Percentiles rank a stretch among this genome's conserved stretches.
Evolutionary conservation across 2,888 invertebrate genomes (phyloP).

Genomic region (Cancer borealis): DNA sequence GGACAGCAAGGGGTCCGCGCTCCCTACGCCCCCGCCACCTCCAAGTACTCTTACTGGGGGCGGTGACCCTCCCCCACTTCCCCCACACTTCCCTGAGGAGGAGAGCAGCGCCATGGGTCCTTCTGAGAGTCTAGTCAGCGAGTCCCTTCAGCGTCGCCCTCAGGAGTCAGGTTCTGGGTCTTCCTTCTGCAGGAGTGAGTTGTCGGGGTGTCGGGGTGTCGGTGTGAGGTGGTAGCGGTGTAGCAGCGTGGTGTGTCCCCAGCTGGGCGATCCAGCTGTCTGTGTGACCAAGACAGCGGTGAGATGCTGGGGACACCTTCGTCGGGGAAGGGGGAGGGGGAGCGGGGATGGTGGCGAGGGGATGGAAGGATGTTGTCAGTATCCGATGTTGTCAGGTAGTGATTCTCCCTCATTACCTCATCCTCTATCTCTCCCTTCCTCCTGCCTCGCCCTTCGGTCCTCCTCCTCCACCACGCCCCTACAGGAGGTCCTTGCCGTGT

Average conservation of each 20-base stretch:
- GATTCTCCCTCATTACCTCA: background rate
- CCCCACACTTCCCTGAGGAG: constrained; percentile 63
- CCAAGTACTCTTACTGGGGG: constrained; percentile 35
- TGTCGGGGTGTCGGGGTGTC: background rate
- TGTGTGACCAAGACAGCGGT: background rate
- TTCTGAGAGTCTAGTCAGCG: background rate
- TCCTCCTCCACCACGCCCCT: background rate
- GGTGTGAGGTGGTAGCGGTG: background rate
- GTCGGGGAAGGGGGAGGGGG: background rate
- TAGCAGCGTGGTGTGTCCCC: background rate
- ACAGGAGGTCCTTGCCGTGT: background rate
- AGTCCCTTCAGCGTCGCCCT: background rate
- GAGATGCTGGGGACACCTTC: constrained; percentile 5
- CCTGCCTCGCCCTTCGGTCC: background rate
- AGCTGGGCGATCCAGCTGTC: constrained; percentile 8
- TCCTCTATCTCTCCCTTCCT: background rate
- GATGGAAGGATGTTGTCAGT: background rate
- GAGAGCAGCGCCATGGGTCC: constrained; percentile 59
- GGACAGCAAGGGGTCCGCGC: constrained; percentile 27
- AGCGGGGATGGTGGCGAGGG: constrained; percentile 5
- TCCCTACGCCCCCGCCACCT: constrained; percentile 39
- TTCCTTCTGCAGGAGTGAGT: background rate
- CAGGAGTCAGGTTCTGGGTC: background rate
- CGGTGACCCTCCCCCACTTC: constrained; percentile 46
- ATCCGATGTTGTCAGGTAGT: background rate